These are phyloP conservation scores for Dolichopus griseipennis DNA, from an alignment of 2,888 invertebrate species.

Conservation along the genomic window DNA sequence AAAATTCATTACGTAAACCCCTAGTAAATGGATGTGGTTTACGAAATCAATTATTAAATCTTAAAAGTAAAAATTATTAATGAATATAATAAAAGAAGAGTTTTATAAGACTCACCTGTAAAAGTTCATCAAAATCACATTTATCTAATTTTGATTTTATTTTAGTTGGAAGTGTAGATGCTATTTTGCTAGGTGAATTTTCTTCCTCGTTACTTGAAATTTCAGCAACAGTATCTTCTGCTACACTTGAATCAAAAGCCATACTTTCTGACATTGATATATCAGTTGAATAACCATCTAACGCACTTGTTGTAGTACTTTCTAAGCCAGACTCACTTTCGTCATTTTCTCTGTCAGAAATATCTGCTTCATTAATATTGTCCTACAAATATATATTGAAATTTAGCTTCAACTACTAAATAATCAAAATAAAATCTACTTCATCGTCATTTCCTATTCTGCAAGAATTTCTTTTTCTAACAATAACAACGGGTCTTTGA, in stretches of 20 bases:
- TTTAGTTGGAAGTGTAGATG: constrained; percentile 55
- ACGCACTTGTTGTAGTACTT: constrained; percentile 35
- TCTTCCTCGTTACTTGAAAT: constrained; percentile 28
- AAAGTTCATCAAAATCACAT: constrained; percentile 61
- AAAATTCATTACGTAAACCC: too few species aligned
- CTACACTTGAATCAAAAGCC: constrained; percentile 41
- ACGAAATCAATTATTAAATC: too few species aligned
- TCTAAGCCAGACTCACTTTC: constrained; percentile 37
- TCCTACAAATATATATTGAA: constrained; percentile 11
- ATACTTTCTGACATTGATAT: constrained; percentile 42
- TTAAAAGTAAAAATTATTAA: too few species aligned
- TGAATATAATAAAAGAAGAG: too few species aligned
- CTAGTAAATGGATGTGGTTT: too few species aligned
- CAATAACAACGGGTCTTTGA: constrained; percentile 62
- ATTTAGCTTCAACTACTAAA: background rate
- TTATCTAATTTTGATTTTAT: constrained; percentile 56
- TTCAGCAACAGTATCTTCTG: constrained; percentile 37
- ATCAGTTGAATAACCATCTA: constrained; percentile 39
- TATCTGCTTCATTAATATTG: constrained; percentile 28
- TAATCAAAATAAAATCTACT: constrained; percentile 25
- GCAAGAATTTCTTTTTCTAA: constrained; percentile 59
- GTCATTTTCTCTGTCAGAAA: constrained; percentile 42
- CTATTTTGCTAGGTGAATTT: constrained; percentile 26
- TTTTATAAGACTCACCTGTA: constrained; percentile 41
- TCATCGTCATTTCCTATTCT: constrained; percentile 42